phyloP scores from a whole-genome alignment of 2,113 vertebrate species.

The Mesocricetus auratus region DNA sequence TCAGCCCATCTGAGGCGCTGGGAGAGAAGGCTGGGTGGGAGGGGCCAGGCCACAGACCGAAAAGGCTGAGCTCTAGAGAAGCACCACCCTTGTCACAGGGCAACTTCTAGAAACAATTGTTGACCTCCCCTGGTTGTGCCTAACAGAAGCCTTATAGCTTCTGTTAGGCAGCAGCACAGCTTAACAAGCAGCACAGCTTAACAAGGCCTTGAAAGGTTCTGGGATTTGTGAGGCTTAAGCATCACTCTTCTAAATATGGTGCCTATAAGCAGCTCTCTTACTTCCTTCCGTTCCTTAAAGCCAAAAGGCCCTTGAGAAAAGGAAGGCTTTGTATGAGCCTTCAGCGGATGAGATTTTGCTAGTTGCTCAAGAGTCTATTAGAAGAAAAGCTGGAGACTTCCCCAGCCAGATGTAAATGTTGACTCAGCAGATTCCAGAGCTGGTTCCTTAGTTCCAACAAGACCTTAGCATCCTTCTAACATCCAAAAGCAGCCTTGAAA shows the following conservation, averaged over 20 bases:
- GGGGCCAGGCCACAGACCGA: not conserved
- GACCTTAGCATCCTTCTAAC: conserved; percentile 59
- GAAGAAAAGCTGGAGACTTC: conserved; percentile 19
- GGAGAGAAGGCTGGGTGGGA: not conserved
- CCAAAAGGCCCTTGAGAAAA: conserved; percentile 51
- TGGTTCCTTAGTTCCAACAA: not conserved
- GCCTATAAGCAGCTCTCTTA: not conserved
- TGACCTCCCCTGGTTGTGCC: not conserved
- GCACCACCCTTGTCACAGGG: not conserved
- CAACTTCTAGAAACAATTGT: not conserved
- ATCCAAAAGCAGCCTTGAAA: conserved; percentile 41
- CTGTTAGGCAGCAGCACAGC: too few species aligned
- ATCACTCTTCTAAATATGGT: not conserved
- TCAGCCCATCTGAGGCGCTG: not conserved
- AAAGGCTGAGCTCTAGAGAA: not conserved
- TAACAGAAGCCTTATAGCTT: not conserved
- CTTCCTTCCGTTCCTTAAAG: not conserved
- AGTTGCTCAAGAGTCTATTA: conserved; percentile 55
- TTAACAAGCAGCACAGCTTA: not conserved
- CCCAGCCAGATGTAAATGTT: conserved; percentile 34
- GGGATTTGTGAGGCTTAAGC: not conserved
- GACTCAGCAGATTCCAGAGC: conserved; percentile 24
- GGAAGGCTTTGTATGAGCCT: conserved; percentile 56
- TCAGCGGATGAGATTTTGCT: conserved; percentile 37
- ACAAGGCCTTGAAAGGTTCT: not conserved